Percentiles rank a stretch among this genome's conserved stretches.
These are phyloP conservation scores for Argyrosomus japonicus DNA, from an alignment of 2,113 vertebrate species.

Conservation along the genomic window DNA sequence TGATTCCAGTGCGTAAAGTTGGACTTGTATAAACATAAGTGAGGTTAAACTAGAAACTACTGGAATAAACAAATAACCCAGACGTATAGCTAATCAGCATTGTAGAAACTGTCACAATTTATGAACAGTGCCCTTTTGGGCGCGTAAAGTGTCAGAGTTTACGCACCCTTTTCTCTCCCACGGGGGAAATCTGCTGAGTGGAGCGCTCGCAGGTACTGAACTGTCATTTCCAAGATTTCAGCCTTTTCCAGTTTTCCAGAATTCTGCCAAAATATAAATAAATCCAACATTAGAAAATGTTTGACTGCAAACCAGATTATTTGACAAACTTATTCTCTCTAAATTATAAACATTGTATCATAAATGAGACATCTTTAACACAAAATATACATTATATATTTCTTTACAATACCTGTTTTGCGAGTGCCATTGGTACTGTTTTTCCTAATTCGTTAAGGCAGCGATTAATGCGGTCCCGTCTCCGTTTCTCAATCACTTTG, in stretches of 20 bases:
- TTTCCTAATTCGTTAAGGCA: conserved; percentile 95
- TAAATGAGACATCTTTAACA: background rate
- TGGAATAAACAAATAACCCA: background rate
- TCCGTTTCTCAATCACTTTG: conserved; percentile 97
- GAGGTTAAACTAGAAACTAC: background rate
- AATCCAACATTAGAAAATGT: background rate
- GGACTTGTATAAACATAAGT: background rate
- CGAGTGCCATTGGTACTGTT: conserved; percentile 96
- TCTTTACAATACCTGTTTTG: conserved; percentile 91
- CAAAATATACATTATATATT: background rate
- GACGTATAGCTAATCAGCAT: background rate
- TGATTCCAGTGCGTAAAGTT: conserved; percentile 41
- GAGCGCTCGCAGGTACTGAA: conserved; percentile 94
- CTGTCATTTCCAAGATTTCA: conserved; percentile 98
- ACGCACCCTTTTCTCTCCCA: conserved; percentile 94
- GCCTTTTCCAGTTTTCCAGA: conserved; percentile 98
- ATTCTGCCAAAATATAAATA: conserved; percentile 82
- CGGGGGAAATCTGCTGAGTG: conserved; percentile 95
- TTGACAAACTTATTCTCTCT: background rate
- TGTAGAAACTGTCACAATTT: background rate
- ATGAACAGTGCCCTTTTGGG: background rate
- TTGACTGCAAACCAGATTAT: background rate
- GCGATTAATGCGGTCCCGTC: conserved; percentile 95
- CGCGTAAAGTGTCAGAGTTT: conserved; percentile 37
- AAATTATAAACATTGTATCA: background rate